Base-by-base conservation (phyloP, 2,797 vertebrate genomes). In the Anguilla anguilla region DNA sequence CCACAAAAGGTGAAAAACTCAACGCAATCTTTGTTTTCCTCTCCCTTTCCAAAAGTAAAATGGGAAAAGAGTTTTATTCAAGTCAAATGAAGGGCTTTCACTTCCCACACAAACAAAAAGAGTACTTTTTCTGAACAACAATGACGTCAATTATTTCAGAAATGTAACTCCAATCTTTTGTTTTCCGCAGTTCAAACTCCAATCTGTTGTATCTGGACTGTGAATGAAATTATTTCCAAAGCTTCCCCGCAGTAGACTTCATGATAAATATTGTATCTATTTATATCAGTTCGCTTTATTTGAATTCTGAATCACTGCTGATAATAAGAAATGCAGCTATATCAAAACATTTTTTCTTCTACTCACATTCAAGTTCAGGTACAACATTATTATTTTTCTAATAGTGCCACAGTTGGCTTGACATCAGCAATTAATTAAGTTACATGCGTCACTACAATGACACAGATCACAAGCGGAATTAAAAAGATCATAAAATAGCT, bases 1-100 rank as follows among this genome's bases (percentile, higher is more conserved):
- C 15, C 35, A 77, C 15, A 51, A 82, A 82, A 49, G 79, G 79
- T 82, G 79, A 25, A 82, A 82, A 82, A 82, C 11, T 19, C 31
- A 39, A 15, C 15, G 2, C 15, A 46, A 59, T 9, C 10, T n/a
- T 22, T 82, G 9, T 82, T 49, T 9, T 82, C 25, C 25, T 3
- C 6, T 22, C 49, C 2, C 15, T 49, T 82, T 82, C 7, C 17
- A 82, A 9, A n/a, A 11, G 39, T 9, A 67, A 49, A 82, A 22
- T 82, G 79, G 79, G 5, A 19, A 51, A 49, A 82, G 1, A 49
- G 15, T 43, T 79, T 79, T 46, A 19, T 7, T 49, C 79, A 82
- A 31, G 46, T 25, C 46, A 82, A 82, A 51, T 82, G 43, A 49
- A n/a, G 7, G 46, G 6, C 7, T 46, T 51, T 6, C 43, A 51